These are phyloP conservation scores for Eupithecia tripunctaria DNA, from an alignment of 2,888 invertebrate species.

Conservation along the genomic window DNA sequence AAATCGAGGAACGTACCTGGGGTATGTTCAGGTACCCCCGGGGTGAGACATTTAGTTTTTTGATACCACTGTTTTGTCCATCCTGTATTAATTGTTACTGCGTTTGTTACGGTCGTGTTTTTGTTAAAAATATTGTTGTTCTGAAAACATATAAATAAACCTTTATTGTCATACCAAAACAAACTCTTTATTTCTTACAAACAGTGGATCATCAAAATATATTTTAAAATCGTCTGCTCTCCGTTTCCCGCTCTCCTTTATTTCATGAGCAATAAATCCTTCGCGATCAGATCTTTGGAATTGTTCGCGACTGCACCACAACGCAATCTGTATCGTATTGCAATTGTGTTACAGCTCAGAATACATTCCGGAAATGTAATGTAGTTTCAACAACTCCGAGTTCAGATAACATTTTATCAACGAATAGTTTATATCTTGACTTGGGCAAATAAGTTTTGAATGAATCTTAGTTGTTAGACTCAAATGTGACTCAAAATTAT, in stretches of 20 bases:
- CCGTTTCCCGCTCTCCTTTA: slow-evolving; percentile 13
- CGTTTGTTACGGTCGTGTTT: not conserved
- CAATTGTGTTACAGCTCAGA: slow-evolving; percentile 14
- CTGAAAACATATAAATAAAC: not conserved
- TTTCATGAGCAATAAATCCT: slow-evolving; percentile 26
- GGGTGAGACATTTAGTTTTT: too few relatives aligned
- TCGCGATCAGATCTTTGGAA: slow-evolving; percentile 20
- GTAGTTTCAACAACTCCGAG: slow-evolving; percentile 16
- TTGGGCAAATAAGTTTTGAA: not conserved
- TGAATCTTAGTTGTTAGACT: not conserved
- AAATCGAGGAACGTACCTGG: too few relatives aligned
- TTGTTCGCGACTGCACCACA: slow-evolving; percentile 9
- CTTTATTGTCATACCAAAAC: not conserved
- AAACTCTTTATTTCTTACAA: not conserved
- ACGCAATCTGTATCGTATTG: slow-evolving; percentile 12
- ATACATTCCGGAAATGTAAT: slow-evolving; percentile 19
- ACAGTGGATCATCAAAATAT: not conserved
- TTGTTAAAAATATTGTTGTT: not conserved
- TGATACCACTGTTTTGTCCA: too few relatives aligned
- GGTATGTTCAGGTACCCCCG: too few relatives aligned
- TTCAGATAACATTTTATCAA: slow-evolving; percentile 14
- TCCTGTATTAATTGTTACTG: too few relatives aligned
- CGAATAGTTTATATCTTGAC: slow-evolving; percentile 7
- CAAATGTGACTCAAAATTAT: not conserved
- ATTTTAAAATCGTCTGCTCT: slow-evolving; percentile 7